These are phyloP conservation scores for Misgurnus anguillicaudatus DNA, from an alignment of 2,113 vertebrate species.

Conservation along the genomic window DNA sequence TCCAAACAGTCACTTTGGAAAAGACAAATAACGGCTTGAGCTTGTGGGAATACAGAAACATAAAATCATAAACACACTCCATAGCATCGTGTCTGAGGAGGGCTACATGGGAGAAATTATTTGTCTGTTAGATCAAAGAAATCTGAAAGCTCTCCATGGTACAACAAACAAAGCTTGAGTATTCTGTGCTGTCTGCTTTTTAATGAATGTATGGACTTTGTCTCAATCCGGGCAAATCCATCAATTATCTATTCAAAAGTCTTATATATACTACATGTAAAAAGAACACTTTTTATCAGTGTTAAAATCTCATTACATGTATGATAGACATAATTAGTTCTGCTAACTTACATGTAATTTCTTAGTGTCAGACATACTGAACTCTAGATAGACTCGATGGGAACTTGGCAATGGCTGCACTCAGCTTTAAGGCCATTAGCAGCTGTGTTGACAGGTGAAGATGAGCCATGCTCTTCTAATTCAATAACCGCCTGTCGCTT, in stretches of 20 bases:
- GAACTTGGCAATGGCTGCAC: constrained; percentile 21
- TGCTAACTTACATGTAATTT: neutral
- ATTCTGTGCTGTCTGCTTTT: neutral
- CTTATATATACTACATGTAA: constrained; percentile 1
- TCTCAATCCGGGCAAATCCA: neutral
- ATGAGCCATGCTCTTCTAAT: constrained; percentile 65
- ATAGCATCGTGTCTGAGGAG: neutral
- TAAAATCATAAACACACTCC: constrained; percentile 27
- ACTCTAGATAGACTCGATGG: constrained; percentile 3
- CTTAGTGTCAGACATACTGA: neutral
- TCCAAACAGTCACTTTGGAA: constrained; percentile 17
- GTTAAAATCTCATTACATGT: neutral
- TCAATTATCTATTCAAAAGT: neutral
- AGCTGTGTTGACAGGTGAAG: constrained; percentile 57
- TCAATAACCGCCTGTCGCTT: constrained; percentile 69
- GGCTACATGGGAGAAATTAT: neutral
- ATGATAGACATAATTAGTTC: neutral
- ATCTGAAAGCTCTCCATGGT: constrained; percentile 9
- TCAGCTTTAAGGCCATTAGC: constrained; percentile 40
- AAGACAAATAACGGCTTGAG: constrained; percentile 27
- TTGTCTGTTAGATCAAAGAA: constrained; percentile 16
- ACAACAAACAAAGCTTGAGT: neutral
- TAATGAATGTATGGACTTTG: neutral
- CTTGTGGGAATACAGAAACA: constrained; percentile 40
- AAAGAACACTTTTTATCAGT: neutral